Base-by-base conservation (phyloP, 2,113 vertebrate species). In the Nycticryphes semicollaris region DNA sequence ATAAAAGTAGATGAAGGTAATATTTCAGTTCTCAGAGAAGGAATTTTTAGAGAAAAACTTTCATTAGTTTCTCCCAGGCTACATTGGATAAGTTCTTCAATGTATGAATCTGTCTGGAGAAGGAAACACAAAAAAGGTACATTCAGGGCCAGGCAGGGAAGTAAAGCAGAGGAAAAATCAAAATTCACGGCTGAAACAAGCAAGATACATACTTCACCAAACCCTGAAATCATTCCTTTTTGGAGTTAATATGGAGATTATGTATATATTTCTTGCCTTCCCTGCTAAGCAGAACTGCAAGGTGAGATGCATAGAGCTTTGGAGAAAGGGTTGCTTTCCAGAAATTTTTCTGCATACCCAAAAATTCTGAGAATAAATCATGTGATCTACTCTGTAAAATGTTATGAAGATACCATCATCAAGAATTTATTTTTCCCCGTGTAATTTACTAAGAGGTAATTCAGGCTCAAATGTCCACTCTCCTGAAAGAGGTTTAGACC, bases 241-340 rank as follows among this genome's bases (percentile, higher is more conserved):
- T 27, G 16, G 28, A 87, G 23, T n/a, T 37, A 20, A 35, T 0
- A 0, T 15, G 30, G n/a, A 43, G 23, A 48, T 37, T n/a, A 5
- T 43, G 2, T 33, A 12, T 3, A 4, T 7, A 17, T 78, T 81
- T 67, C 3, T 3, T 9, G 0, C 22, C 12, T 41, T 53, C 14
- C 16, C 11, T 62, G 45, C 14, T 35, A 45, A 80, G 17, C 28
- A 66, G 16, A 81, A 37, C 7, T 50, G 21, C 21, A 53, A 60
- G 21, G n/a, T 45, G 11, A 62, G 15, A 30, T 69, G 2, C 4
- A 22, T 72, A 50, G 10, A 18, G 2, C 6, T 64, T 27, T 64
- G 27, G 7, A 64, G 43, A 75, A 77, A 45, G 3, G 2, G 1
- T 16, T 3, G 3, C 3, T 78, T 86, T 45, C 16, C 37, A 31